These are phyloP conservation scores for Pharmacophagus antenor DNA, from an alignment of 2,888 invertebrate species.

Conservation along the genomic window DNA sequence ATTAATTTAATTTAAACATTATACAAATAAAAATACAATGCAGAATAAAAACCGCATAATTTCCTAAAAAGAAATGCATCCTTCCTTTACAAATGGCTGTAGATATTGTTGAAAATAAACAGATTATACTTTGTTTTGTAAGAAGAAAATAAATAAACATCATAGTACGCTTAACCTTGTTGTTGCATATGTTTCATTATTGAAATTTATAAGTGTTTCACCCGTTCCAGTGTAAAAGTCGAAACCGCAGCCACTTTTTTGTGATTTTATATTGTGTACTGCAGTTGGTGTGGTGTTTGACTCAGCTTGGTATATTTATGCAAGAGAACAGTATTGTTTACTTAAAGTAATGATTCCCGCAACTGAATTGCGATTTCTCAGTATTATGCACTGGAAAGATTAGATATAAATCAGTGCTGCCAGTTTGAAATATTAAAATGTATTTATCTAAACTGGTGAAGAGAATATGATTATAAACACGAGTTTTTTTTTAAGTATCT, in stretches of 20 bases:
- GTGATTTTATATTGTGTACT: constrained; percentile 56
- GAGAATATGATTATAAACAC: too few species aligned
- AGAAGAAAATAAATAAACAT: neutral
- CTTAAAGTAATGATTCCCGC: constrained; percentile 18
- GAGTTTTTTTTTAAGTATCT: too few species aligned
- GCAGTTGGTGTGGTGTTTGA: constrained; percentile 5
- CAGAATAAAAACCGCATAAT: constrained; percentile 16
- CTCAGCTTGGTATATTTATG: constrained; percentile 18
- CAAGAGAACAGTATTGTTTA: constrained; percentile 28
- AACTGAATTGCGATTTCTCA: constrained; percentile 18
- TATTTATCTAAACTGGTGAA: neutral
- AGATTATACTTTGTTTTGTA: constrained; percentile 1
- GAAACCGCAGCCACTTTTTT: constrained; percentile 61
- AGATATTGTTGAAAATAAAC: neutral
- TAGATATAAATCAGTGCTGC: neutral
- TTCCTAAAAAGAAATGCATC: constrained; percentile 1
- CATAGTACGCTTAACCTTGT: constrained; percentile 9
- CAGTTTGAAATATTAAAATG: neutral
- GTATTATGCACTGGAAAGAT: constrained; percentile 3
- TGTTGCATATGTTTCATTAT: constrained; percentile 32
- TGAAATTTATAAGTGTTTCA: constrained; percentile 39
- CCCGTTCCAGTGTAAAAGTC: constrained; percentile 53
- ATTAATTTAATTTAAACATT: neutral
- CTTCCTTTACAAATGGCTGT: neutral
- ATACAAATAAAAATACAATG: constrained; percentile 12